These are phyloP conservation scores for Baccha elongata DNA, from an alignment of 2,888 invertebrate genomes.

Conservation along the genomic window DNA sequence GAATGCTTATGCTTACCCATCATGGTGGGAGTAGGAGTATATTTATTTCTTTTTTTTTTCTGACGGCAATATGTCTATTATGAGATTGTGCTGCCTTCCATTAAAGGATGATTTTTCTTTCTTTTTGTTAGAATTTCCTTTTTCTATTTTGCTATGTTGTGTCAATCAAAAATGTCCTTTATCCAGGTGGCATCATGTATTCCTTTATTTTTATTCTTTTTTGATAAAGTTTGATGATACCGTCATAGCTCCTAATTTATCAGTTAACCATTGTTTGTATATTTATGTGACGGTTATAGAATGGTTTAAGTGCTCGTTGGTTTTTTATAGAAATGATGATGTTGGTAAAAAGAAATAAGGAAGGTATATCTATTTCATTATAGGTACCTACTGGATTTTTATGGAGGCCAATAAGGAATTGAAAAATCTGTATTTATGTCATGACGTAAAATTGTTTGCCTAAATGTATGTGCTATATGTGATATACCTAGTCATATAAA, in stretches of 20 bases:
- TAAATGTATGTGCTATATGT: too few species aligned
- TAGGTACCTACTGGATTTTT: too few species aligned
- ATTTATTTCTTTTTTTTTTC: neutral
- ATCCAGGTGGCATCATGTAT: slow-evolving; percentile 1
- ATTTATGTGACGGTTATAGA: neutral
- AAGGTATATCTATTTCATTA: too few species aligned
- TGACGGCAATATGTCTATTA: neutral
- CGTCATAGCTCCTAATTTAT: slow-evolving; percentile 15
- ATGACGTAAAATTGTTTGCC: too few species aligned
- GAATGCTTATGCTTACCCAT: neutral
- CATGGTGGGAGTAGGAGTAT: neutral
- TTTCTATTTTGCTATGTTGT: neutral
- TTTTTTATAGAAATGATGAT: too few species aligned
- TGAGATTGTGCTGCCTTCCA: slow-evolving; percentile 4
- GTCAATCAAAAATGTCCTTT: slow-evolving; percentile 40
- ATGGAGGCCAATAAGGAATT: too few species aligned
- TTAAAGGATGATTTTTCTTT: slow-evolving; percentile 10
- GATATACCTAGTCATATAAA: too few species aligned
- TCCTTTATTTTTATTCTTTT: neutral
- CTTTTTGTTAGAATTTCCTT: neutral
- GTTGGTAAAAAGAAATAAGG: too few species aligned
- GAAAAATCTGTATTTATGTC: too few species aligned
- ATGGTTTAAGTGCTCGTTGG: too few species aligned
- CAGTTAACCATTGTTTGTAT: neutral
- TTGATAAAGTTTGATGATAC: neutral